phyloP scores from a whole-genome alignment of 2,888 invertebrate genomes.

The Tromatobia lineatoria region DNA sequence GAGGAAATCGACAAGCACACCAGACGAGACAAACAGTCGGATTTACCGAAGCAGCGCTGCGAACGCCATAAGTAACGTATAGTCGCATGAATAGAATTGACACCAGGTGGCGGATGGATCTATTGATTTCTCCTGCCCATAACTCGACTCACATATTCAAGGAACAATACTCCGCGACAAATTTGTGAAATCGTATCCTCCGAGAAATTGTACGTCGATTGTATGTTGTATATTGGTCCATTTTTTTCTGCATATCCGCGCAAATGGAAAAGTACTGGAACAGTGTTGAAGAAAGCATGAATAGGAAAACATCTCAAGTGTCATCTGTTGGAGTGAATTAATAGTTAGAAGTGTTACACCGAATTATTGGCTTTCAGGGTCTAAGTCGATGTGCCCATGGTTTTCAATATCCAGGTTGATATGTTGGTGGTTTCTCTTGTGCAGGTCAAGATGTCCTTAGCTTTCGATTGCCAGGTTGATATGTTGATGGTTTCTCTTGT shows the following conservation, averaged over 20 bases:
- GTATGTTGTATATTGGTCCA: not conserved
- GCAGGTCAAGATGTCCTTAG: too few species aligned
- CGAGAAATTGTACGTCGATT: constrained; percentile 22
- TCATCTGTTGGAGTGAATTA: not conserved
- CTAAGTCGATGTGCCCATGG: too few species aligned
- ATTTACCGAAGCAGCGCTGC: constrained; percentile 24
- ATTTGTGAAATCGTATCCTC: constrained; percentile 7
- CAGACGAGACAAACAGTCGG: constrained; percentile 46
- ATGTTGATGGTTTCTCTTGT: too few species aligned
- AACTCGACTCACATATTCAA: constrained; percentile 32
- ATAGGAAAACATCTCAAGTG: not conserved
- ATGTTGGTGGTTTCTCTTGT: too few species aligned
- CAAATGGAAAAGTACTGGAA: too few species aligned
- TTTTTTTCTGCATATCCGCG: not conserved
- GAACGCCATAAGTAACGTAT: constrained; percentile 49
- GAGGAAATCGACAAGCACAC: constrained; percentile 22
- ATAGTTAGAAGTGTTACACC: too few species aligned
- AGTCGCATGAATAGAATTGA: constrained; percentile 17
- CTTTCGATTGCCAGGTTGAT: too few species aligned
- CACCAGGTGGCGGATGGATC: constrained; percentile 41
- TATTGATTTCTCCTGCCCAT: constrained; percentile 43
- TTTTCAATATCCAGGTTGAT: too few species aligned
- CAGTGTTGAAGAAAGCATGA: too few species aligned
- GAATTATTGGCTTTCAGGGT: too few species aligned
- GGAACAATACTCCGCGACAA: constrained; percentile 41